Base-by-base conservation (phyloP, 2,888 invertebrate genomes). In the Epinotia nisella region DNA sequence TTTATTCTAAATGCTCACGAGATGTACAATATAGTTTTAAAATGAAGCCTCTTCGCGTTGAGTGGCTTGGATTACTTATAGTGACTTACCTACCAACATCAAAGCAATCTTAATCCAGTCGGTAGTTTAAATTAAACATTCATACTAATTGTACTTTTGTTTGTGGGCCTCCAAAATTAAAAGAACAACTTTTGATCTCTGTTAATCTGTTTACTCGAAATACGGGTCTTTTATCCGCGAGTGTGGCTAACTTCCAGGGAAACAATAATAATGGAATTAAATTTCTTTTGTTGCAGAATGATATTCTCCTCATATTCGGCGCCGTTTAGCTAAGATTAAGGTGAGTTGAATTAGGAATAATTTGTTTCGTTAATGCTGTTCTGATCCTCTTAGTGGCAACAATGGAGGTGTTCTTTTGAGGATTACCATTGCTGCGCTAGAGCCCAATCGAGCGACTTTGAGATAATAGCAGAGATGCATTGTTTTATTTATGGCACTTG, bases 311-410 rank as follows among this genome's bases (percentile, higher is more conserved):
- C 92, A 89, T 89, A 88, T 82, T 85, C 87, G 85, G 87, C 92
- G 86, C 91, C 92, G 82, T 91, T 92, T 84, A 92, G 92, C 89
- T 92, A 85, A 91, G 82, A 84, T 87, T 87, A 85, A 88, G 89
- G 92, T 92, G 84, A 87, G 87, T 74, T 39, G 39, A 58, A 62
- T 61, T 68, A 64, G 19, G 24, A 55, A 51, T 64, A 73, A 41
- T 73, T 73, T 73, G 68, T 58, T 58, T 64, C 58, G 49, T 64
- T 73, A 73, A 68, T 69, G 66, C 60, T 59, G 29, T 41, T 29
- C 56, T 59, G 58, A 62, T 62, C 58, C 64, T 69, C 73, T 73
- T 69, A 69, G 62, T 49, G 69, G 59, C 41, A 69, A 73, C 58
- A 73, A 69, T 59, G 39, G 45, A 58, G n/a, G n/a, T n/a, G 35